Evolutionary conservation across 2,797 vertebrate species (phyloP).

Genomic region (Lophotriccus pileatus): DNA sequence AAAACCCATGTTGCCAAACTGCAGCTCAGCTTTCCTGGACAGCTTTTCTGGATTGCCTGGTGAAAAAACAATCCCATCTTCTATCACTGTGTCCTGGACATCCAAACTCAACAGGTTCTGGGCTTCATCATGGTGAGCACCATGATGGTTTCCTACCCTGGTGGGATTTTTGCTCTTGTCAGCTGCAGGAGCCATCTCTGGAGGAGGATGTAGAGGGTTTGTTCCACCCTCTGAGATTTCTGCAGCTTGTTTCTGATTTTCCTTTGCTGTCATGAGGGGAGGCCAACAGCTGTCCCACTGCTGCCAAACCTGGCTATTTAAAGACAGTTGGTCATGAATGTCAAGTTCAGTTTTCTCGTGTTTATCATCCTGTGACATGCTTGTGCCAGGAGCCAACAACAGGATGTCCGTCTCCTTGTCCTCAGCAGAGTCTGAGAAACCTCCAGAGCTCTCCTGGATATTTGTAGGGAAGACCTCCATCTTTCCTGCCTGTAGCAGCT

Average conservation of each 20-base stretch:
- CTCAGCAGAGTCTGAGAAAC: neutral
- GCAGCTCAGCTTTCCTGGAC: neutral
- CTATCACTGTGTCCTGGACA: neutral
- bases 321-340: neutral
- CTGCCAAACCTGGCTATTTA: neutral
- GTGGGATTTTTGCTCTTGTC: neutral
- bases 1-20: neutral
- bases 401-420: neutral
- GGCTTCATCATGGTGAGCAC: neutral
- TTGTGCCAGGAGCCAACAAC: neutral
- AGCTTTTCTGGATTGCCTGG: neutral
- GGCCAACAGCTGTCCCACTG: neutral
- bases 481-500: neutral
- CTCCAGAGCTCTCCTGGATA: neutral
- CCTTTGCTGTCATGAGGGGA: neutral
- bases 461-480: neutral
- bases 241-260: neutral
- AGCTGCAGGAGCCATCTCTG: neutral
- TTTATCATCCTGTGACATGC: neutral
- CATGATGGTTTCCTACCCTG: neutral
- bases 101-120: neutral
- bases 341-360: neutral
- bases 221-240: neutral
- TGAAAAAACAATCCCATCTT: neutral
- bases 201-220: neutral